A percentile compares a stretch with the other conserved stretches of the same genome.
Conservation (phyloP, 1,140 invertebrate genomes). For the Temnothorax nylanderi region DNA sequence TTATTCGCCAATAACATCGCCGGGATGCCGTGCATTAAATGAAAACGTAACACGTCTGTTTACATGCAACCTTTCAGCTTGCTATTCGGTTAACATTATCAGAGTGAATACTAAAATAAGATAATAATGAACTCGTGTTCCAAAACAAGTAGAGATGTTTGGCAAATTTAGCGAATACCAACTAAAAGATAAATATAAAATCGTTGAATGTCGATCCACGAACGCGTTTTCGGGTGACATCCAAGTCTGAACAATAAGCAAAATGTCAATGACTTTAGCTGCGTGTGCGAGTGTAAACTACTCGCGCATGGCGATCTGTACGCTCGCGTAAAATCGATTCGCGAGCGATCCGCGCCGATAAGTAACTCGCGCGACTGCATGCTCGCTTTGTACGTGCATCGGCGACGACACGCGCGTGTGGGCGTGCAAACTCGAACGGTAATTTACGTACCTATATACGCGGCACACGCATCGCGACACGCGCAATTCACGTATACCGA, state of each 20-base stretch:
- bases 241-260: neutral
- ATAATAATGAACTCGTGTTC: neutral
- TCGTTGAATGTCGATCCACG: neutral
- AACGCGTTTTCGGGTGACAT: neutral
- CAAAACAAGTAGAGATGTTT: neutral
- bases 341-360: neutral
- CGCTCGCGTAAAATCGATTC: conserved; percentile 10
- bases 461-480: neutral
- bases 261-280: neutral
- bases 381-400: conserved; percentile 16
- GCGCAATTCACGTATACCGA: neutral
- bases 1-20: neutral
- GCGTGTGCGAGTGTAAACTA: neutral
- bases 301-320: neutral
- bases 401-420: conserved; percentile 19
- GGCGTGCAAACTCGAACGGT: conserved; percentile 30
- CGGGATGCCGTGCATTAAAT: neutral
- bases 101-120: neutral
- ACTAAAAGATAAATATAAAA: neutral
- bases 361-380: neutral
- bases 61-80: neutral
- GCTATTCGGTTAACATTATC: neutral
- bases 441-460: conserved; percentile 46
- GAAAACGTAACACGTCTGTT: neutral
- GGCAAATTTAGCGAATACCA: neutral